Base-by-base conservation (phyloP, 2,888 invertebrate genomes). In the Salpingus planirostris region DNA sequence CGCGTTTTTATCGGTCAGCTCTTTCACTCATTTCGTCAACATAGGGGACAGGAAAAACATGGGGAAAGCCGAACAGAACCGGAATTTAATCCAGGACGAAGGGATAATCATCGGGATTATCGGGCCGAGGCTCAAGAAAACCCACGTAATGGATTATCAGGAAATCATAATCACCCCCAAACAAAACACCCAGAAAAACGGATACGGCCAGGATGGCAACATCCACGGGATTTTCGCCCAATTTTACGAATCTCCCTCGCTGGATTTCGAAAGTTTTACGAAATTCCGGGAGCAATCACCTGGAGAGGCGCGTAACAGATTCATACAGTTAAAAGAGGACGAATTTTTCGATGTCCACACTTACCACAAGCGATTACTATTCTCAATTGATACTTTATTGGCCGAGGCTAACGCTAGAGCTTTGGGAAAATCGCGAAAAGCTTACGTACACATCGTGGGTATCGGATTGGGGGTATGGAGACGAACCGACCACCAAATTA, bases 391-490 rank as follows among this genome's bases (percentile, higher is more conserved):
- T 42, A 71, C 73, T 6, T 62, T 77, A 14, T 53, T 81, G 1
- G 47, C 78, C 10, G 81, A 81, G 39, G 76, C 78, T 0, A 71
- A 78, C 37, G 59, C 64, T 0, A 63, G 80, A 15, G 79, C 74
- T 0, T 57, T 57, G 5, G 62, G 60, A 0, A 65, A 57, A 2
- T 67, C 61, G 13, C 73, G 66, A 18, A 62, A 64, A 3, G 80
- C 77, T 0, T 81, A 69, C 43, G 45, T 81, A 2, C 80, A 81
- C 56, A 68, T 81, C 4, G 73, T 81, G 15, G 81, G 81, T 5
- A 71, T 76, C 24, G 78, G 78, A 27, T 55, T 78, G n/a, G 82
- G 81, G 1, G 78, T 80, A 0, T 81, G 82, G 81, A 71, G 59
- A 51, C 65, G 73, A 22, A 71, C 76, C 0, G 49, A 59, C 0